Conservation (phyloP, 2,888 invertebrate species). For the Ischnura elegans region DNA sequence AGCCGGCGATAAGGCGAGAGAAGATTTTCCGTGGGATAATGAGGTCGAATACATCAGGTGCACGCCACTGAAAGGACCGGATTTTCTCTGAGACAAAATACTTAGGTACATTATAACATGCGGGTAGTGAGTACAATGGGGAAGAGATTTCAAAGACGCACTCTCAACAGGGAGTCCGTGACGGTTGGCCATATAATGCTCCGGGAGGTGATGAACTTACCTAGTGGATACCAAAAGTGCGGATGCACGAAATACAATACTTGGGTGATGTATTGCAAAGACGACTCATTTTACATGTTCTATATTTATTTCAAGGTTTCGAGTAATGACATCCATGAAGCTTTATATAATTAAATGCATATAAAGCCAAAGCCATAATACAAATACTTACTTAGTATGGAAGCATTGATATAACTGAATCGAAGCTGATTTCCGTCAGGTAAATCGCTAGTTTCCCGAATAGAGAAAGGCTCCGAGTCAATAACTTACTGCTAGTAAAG, state of each 20-base stretch:
- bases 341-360: too few relatives aligned
- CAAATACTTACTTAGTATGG: background rate
- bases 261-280: too few relatives aligned
- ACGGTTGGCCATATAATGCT: background rate
- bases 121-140: background rate
- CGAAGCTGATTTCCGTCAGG: too few relatives aligned
- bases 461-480: too few relatives aligned
- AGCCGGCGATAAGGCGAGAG: background rate
- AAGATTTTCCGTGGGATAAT: constrained; percentile 13
- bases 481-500: too few relatives aligned
- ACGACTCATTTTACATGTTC: too few relatives aligned
- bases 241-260: background rate
- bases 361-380: background rate
- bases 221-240: background rate
- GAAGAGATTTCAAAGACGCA: background rate
- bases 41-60: background rate
- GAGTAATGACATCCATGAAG: too few relatives aligned
- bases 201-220: too few relatives aligned
- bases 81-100: background rate
- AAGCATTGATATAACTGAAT: too few relatives aligned
- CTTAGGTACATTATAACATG: background rate
- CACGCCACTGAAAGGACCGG: background rate
- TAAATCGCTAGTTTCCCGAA: too few relatives aligned
- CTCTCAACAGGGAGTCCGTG: background rate
- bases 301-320: too few relatives aligned